Conservation (phyloP, 2,888 invertebrate species). For the Cantharis rustica region DNA sequence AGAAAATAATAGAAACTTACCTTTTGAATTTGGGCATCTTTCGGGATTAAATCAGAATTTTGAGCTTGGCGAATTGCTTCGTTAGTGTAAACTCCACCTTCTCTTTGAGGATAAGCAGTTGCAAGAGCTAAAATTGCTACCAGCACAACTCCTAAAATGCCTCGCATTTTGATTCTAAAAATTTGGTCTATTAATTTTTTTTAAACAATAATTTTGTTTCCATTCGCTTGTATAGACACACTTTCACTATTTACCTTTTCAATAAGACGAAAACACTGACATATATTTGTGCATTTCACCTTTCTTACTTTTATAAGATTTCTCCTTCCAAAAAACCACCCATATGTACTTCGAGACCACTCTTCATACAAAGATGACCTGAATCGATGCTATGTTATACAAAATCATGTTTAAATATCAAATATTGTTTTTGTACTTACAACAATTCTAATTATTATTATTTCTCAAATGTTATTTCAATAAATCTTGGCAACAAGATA, state of each 20-base stretch:
- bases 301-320: conserved; percentile 24
- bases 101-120: conserved; percentile 70
- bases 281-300: conserved; percentile 21
- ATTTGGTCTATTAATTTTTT: not conserved
- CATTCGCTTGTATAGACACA: not conserved
- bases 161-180: conserved; percentile 44
- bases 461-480: not conserved
- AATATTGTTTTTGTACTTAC: not conserved
- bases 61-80: conserved; percentile 89
- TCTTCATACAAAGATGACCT: conserved; percentile 26
- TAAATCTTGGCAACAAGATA: not conserved
- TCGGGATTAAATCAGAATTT: conserved; percentile 82
- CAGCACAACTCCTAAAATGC: conserved; percentile 50
- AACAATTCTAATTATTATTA: not conserved
- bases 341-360: conserved; percentile 18
- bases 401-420: not conserved
- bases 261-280: conserved; percentile 16
- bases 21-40: conserved; percentile 85
- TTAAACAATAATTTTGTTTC: not conserved
- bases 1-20: conserved; percentile 51
- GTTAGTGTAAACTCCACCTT: conserved; percentile 81
- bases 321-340: conserved; percentile 14
- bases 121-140: conserved; percentile 58
- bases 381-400: conserved; percentile 11
- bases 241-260: conserved; percentile 25